Percentiles rank a stretch among this genome's conserved stretches.
Evolutionary conservation across 2,888 invertebrate genomes (phyloP).

Genomic region (Agrotis exclamationis): DNA sequence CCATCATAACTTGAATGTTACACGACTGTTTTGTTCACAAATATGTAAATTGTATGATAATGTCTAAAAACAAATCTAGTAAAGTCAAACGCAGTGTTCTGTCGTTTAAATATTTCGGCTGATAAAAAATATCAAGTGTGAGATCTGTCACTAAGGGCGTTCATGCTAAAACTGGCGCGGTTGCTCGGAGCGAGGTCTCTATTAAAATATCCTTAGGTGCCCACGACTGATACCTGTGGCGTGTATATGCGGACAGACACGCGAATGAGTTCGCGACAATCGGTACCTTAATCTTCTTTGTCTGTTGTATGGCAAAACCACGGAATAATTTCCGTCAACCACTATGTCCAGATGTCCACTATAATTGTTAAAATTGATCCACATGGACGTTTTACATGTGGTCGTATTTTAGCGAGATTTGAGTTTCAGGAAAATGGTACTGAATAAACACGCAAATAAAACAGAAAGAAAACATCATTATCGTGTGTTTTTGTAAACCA

Average conservation of each 20-base stretch:
- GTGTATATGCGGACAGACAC: too few species aligned
- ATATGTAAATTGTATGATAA: constrained; percentile 13
- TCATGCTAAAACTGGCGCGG: too few species aligned
- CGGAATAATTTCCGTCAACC: neutral
- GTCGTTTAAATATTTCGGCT: constrained; percentile 1
- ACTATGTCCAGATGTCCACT: neutral
- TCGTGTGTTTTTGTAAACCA: neutral
- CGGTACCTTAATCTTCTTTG: constrained; percentile 5
- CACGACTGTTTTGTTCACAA: constrained; percentile 1
- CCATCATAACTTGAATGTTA: neutral
- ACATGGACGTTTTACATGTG: neutral
- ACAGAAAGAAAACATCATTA: neutral
- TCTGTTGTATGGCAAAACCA: neutral
- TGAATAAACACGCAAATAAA: neutral
- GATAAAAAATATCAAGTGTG: too few species aligned
- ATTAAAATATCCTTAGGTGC: too few species aligned
- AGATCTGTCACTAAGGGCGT: neutral
- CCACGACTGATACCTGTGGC: too few species aligned
- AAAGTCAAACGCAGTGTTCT: neutral
- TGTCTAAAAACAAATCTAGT: neutral
- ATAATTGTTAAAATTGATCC: neutral
- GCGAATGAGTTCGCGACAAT: too few species aligned
- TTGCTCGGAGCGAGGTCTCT: too few species aligned
- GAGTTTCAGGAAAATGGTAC: neutral
- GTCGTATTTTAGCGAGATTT: neutral